These are phyloP conservation scores for Poecile montanus DNA, from an alignment of 2,797 vertebrate species.

Conservation along the genomic window DNA sequence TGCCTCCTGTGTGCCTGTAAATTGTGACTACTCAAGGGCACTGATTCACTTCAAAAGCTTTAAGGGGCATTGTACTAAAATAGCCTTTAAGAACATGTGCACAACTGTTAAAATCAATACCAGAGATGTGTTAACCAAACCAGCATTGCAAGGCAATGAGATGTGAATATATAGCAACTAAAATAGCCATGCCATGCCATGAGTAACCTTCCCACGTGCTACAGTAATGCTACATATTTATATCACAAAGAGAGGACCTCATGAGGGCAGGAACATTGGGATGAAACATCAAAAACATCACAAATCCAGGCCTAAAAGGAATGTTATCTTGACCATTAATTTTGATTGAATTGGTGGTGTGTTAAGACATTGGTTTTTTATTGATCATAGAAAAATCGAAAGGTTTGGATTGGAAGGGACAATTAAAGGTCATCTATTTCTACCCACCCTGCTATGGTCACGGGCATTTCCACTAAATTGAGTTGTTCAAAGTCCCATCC, in stretches of 20 bases:
- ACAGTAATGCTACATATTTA: background rate
- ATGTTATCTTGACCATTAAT: background rate
- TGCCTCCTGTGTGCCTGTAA: background rate
- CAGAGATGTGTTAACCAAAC: background rate
- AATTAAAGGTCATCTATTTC: background rate
- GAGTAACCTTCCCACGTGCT: background rate
- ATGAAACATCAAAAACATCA: conserved; percentile 16
- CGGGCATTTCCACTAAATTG: background rate
- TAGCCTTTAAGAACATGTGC: background rate
- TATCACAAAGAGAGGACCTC: background rate
- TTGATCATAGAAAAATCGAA: background rate
- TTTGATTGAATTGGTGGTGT: background rate
- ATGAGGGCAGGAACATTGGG: background rate
- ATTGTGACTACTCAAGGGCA: conserved; percentile 15
- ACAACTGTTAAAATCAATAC: conserved; percentile 19
- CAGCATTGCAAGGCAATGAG: background rate
- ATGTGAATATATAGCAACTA: background rate
- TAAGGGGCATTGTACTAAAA: conserved; percentile 22
- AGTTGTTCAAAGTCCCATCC: background rate
- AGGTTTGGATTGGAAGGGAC: background rate
- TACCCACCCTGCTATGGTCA: background rate
- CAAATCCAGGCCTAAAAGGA: background rate
- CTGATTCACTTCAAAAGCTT: conserved; percentile 26
- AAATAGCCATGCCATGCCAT: background rate
- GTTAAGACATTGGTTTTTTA: background rate